A percentile compares a stretch with the other conserved stretches of the same genome.
phyloP scores from a whole-genome alignment of 2,888 invertebrate genomes.

The Orgyia antiqua region DNA sequence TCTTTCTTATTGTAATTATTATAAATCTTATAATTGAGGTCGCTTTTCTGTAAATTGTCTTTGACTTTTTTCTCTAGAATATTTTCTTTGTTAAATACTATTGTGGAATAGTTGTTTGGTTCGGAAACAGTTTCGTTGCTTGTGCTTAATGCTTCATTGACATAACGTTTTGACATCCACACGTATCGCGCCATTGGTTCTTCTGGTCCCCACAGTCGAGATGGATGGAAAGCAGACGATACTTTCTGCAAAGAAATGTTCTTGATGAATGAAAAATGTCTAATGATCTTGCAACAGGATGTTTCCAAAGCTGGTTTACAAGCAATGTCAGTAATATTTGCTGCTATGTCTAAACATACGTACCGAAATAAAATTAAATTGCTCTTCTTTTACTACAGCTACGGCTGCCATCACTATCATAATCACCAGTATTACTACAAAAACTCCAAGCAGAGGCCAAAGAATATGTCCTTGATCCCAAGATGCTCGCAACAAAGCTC shows the following conservation, averaged over 20 bases:
- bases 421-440: constrained; percentile 47
- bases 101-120: constrained; percentile 47
- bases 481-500: constrained; percentile 40
- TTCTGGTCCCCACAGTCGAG: constrained; percentile 68
- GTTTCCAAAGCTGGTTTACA: no score
- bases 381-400: constrained; percentile 67
- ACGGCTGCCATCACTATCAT: constrained; percentile 58
- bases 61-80: constrained; percentile 39
- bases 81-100: constrained; percentile 39
- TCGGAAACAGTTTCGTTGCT: constrained; percentile 47
- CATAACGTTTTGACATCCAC: constrained; percentile 67
- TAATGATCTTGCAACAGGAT: no score
- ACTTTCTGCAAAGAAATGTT: constrained; percentile 53
- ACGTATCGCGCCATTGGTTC: constrained; percentile 67
- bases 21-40: constrained; percentile 42
- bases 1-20: constrained; percentile 45
- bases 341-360: no score
- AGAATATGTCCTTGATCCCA: constrained; percentile 42
- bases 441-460: constrained; percentile 58
- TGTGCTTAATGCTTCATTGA: constrained; percentile 47
- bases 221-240: constrained; percentile 60
- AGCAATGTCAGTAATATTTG: no score
- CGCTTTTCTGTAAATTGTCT: constrained; percentile 42
- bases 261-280: no score
- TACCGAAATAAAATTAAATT: constrained; percentile 63